Evolutionary conservation across 2,888 invertebrate species (phyloP), one percentile per base, ranked within the genome.

Genomic region (Mesoligia furuncula): DNA sequence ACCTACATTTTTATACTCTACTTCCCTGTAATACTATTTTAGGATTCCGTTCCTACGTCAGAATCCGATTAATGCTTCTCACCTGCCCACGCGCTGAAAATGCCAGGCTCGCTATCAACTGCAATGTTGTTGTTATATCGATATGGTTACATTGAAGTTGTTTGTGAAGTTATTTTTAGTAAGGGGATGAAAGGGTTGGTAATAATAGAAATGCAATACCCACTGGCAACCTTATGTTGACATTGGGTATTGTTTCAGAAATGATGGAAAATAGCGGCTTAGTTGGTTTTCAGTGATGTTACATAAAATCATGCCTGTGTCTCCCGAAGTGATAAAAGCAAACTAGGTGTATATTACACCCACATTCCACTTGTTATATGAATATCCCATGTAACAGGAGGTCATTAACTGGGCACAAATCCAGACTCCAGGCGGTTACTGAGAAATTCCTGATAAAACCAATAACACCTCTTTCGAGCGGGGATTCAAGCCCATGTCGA

Each of bases 51-150:
- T 31, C 31, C 13, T 15, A 67, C 67, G 31, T 67, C 67, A 15
- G 31, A 67, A 67, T 48, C 48, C 8, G 48, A 31, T 67, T 67
- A 59, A 27, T 59, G 54, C 54, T 11, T n/a, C 11, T n/a, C 82
- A 67, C n/a, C 76, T 39, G 3, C 73, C 82, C 82, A 85, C 82
- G 73, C 57, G 27, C 59, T 69, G 73, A 70, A 84, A 81, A 81
- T 87, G 78, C 77, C 87, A 85, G 64, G 15, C 45, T 45, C 54
- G 27, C n/a, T 61, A 68, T 78, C 67, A 70, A 74, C 67, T 45
- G 76, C 80, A 76, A 65, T 74, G 61, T 74, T 77, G 71, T 72
- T 64, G 54, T 42, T 75, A 0, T 20, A 51, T 31, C 2, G 15
- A 64, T 61, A 51, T 27, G 75, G 9, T 51, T 65, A 8, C 9